A percentile compares a stretch with the other conserved stretches of the same genome.
Conservation (phyloP, 2,888 invertebrate genomes). For the Dusona sp. region DNA sequence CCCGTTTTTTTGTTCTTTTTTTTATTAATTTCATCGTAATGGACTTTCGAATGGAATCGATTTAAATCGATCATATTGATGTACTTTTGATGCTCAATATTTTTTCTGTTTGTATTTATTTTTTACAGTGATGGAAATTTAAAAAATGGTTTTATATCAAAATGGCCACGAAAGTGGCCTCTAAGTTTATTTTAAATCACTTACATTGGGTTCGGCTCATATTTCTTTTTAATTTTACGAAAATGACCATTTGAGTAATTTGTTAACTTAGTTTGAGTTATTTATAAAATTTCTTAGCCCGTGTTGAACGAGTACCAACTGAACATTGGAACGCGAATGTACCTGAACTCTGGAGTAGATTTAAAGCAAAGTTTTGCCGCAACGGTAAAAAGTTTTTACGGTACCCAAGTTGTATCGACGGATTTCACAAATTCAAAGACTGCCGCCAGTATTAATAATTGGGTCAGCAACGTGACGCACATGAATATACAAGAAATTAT, state of each 20-base stretch:
- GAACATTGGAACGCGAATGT: slow-evolving; percentile 89
- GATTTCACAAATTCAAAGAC: slow-evolving; percentile 87
- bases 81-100: too few species aligned
- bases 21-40: too few species aligned
- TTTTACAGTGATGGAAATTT: too few species aligned
- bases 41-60: too few species aligned
- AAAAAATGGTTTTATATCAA: too few species aligned
- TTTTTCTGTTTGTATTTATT: too few species aligned
- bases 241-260: neutral
- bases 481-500: slow-evolving; percentile 90
- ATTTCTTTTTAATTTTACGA: neutral
- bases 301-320: slow-evolving; percentile 85
- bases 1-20: too few species aligned
- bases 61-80: too few species aligned
- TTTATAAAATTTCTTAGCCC: slow-evolving; percentile 39
- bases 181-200: too few species aligned
- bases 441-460: slow-evolving; percentile 90
- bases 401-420: slow-evolving; percentile 88
- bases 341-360: slow-evolving; percentile 86
- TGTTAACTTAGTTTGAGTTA: neutral
- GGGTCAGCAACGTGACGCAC: slow-evolving; percentile 92
- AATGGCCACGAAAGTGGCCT: too few species aligned
- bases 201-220: too few species aligned
- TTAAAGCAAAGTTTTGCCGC: slow-evolving; percentile 88
- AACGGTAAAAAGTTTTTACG: slow-evolving; percentile 88